Evolutionary conservation across 35 echinoderm and acorn worm genomes (phyloP).

Genomic region (Heliocidaris erythrogramma): DNA sequence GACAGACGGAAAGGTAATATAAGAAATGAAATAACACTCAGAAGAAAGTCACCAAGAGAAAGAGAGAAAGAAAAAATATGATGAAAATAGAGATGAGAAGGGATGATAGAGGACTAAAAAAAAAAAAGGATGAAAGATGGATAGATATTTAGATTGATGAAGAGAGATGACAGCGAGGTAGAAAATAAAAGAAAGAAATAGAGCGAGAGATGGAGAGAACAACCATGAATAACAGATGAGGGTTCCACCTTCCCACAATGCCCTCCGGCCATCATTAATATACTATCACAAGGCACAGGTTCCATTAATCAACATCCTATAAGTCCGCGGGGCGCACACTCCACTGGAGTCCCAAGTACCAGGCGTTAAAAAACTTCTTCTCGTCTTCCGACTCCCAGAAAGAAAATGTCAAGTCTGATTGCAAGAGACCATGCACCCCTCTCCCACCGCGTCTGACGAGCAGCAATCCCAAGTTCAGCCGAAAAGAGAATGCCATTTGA

Average conservation of each 20-base stretch:
- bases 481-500: not conserved
- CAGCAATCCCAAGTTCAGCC: not conserved
- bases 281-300: constrained; percentile 32
- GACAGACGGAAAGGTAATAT: not conserved
- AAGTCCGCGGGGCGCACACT: constrained; percentile 6
- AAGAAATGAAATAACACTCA: not conserved
- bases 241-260: constrained; percentile 37
- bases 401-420: constrained; percentile 28
- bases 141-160: constrained; percentile 5
- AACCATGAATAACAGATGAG: constrained; percentile 48
- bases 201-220: not conserved
- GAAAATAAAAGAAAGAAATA: not conserved
- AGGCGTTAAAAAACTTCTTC: constrained; percentile 4
- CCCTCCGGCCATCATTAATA: constrained; percentile 42
- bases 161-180: not conserved
- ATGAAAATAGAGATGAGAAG: not conserved
- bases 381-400: not conserved
- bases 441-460: not conserved
- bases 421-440: not conserved
- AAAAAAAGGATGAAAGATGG: not conserved
- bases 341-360: constrained; percentile 33
- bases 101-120: not conserved
- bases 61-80: not conserved
- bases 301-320: constrained; percentile 52
- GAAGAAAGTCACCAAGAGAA: not conserved